phyloP scores from a whole-genome alignment of 1,140 invertebrate genomes.

The Bombus soroeensis region DNA sequence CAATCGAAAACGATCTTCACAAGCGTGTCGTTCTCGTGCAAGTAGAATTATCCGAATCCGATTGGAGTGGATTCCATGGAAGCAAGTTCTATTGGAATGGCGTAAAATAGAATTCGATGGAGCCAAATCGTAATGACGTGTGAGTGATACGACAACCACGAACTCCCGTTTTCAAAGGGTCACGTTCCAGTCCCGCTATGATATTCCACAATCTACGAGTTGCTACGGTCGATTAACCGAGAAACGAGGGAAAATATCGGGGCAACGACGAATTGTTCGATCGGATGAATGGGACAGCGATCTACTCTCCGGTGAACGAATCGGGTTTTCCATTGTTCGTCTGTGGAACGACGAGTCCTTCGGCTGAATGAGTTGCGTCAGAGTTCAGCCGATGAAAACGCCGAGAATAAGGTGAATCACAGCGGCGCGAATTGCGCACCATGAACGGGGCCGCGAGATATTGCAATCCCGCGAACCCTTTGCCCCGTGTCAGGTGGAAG shows the following conservation, averaged over 20 bases:
- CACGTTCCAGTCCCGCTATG: too few species aligned
- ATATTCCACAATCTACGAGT: background rate
- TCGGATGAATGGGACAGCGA: conserved; percentile 36
- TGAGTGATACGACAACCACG: too few species aligned
- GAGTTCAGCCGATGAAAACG: conserved; percentile 46
- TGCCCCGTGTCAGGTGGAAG: conserved; percentile 8
- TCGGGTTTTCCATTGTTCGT: conserved; percentile 43
- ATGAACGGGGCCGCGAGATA: conserved; percentile 17
- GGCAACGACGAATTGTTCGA: conserved; percentile 9
- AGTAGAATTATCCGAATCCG: too few species aligned
- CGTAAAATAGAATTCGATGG: too few species aligned
- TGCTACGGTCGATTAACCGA: conserved; percentile 3
- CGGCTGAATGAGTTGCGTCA: conserved; percentile 54
- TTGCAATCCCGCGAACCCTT: conserved; percentile 36
- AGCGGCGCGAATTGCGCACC: conserved; percentile 12
- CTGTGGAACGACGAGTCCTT: conserved; percentile 45
- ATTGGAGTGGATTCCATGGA: too few species aligned
- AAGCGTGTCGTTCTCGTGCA: too few species aligned
- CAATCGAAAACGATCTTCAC: too few species aligned
- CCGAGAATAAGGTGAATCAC: conserved; percentile 50
- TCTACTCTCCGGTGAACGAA: conserved; percentile 6
- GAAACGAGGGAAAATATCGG: conserved; percentile 4
- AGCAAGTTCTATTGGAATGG: too few species aligned
- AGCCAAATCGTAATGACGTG: too few species aligned
- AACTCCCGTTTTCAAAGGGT: too few species aligned